Evolutionary conservation across 2,113 vertebrate genomes (phyloP).

Genomic region (Penelope pileata): DNA sequence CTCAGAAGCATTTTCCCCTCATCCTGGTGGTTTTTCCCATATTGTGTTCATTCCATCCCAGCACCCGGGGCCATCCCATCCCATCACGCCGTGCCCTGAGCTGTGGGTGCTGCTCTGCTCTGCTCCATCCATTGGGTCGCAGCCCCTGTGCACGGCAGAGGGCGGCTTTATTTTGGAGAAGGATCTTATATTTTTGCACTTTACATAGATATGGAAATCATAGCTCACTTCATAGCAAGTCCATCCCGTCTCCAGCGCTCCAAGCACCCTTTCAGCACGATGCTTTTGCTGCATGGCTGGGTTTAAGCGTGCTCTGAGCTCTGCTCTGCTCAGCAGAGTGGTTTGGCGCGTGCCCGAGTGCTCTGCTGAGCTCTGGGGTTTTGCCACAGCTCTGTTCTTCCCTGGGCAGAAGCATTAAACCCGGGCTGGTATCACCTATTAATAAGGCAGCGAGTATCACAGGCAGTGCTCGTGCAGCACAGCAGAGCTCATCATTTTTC

Average conservation of each 20-base stretch:
- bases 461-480: conserved; percentile 29
- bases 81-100: conserved; percentile 47
- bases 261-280: not conserved
- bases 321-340: not conserved
- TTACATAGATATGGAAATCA: not conserved
- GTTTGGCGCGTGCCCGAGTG: not conserved
- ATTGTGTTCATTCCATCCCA: not conserved
- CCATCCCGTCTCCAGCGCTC: not conserved
- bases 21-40: conserved; percentile 55
- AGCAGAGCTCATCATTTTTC: conserved; percentile 67
- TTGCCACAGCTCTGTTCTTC: conserved; percentile 45
- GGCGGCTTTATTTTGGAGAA: fast-evolving
- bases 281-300: not conserved
- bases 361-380: not conserved
- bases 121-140: no score
- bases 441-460: conserved; percentile 61
- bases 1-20: conserved; percentile 61
- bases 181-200: not conserved
- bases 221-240: conserved; percentile 36
- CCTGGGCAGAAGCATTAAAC: conserved; percentile 54
- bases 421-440: conserved; percentile 32
- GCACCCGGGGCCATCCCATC: conserved; percentile 53
- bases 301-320: not conserved
- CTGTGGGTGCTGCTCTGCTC: not conserved
- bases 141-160: not conserved